These are phyloP conservation scores for Diglossa cyanea DNA, from an alignment of 2,797 vertebrate genomes.

Conservation along the genomic window DNA sequence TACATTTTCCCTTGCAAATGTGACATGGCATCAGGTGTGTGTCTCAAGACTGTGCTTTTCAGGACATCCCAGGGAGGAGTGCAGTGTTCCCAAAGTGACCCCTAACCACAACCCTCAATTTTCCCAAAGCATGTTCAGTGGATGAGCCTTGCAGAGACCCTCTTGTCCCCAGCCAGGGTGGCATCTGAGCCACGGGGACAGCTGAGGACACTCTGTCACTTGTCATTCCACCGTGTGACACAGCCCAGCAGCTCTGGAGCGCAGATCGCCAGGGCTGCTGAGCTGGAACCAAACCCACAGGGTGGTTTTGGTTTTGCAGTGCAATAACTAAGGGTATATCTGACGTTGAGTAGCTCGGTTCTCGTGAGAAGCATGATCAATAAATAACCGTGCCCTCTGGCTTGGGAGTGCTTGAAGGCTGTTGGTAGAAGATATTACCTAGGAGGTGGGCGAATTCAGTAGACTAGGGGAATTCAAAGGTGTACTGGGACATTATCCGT, in stretches of 20 bases:
- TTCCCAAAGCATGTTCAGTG: background rate
- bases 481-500: too few species aligned
- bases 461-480: too few species aligned
- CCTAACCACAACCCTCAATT: too few species aligned
- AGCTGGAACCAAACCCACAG: background rate
- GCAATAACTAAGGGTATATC: too few species aligned
- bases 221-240: rapidly evolving
- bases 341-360: too few species aligned
- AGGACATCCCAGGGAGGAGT: background rate
- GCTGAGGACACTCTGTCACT: background rate
- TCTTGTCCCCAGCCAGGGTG: background rate
- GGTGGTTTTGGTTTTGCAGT: rapidly evolving
- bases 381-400: too few species aligned
- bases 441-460: too few species aligned
- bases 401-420: too few species aligned
- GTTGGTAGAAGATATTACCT: too few species aligned
- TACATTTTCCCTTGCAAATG: background rate
- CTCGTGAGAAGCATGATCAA: too few species aligned
- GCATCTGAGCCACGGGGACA: background rate
- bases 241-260: background rate
- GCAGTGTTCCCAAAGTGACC: background rate
- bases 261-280: background rate
- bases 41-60: background rate
- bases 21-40: background rate
- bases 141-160: background rate